Conservation (phyloP, 2,113 vertebrate genomes). For the Crotalus viridis region DNA sequence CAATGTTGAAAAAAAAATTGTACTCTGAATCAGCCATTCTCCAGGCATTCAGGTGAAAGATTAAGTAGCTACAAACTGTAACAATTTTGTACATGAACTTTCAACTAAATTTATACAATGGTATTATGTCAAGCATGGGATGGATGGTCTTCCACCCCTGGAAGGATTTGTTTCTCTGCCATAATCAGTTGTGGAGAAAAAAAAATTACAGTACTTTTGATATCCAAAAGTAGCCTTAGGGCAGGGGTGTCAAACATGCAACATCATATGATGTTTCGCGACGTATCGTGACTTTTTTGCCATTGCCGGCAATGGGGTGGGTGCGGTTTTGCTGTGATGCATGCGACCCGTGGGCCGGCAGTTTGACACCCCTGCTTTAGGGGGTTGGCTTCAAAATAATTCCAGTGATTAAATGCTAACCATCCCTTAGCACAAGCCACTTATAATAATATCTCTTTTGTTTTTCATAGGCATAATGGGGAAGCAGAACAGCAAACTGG, state of each 20-base stretch:
- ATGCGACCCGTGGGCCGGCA: too few relatives aligned
- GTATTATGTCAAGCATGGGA: not conserved
- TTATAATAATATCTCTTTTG: constrained; percentile 34
- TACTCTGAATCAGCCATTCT: not conserved
- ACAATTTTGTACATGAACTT: not conserved
- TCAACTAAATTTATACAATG: not conserved
- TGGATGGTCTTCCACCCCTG: not conserved
- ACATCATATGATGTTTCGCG: too few relatives aligned
- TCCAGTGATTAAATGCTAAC: not conserved
- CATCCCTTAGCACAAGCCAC: not conserved
- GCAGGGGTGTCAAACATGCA: too few relatives aligned
- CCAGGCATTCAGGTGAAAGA: not conserved
- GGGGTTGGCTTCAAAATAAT: constrained; percentile 32
- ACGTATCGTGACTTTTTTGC: too few relatives aligned
- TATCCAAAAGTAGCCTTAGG: not conserved
- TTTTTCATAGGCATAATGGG: constrained; percentile 87
- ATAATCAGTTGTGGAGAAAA: not conserved
- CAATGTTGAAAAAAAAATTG: not conserved
- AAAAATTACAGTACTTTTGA: not conserved
- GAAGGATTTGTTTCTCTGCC: not conserved
- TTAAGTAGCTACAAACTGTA: not conserved
- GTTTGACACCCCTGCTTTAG: not conserved
- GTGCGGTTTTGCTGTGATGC: too few relatives aligned
- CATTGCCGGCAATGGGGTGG: too few relatives aligned
- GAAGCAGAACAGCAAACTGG: constrained; percentile 99